Evolutionary conservation across 2,113 vertebrate species (phyloP), one percentile per base, ranked within the genome.

Genomic region (Protomyctophum bolini): DNA sequence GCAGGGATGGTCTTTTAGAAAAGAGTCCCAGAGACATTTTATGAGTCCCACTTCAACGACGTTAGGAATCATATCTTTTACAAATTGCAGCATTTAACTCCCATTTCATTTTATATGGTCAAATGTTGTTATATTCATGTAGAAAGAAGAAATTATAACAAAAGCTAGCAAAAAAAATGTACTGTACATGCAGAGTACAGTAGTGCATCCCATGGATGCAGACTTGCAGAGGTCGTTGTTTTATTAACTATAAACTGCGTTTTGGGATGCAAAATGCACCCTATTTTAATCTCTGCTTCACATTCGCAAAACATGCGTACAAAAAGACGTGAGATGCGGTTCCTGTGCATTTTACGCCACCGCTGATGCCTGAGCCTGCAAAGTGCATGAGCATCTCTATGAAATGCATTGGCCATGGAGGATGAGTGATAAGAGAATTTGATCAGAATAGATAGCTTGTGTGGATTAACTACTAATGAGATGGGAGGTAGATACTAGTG

Each of bases 321-420:
- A 55, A 33, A 55, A 33, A 76, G 62, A 64, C 9, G 15, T 45
- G 55, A 63, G 60, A 10, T n/a, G 12, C 8, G 11, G 3, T 14
- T 52, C 66, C 41, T 46, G 61, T 54, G n/a, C 8, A 48, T 63
- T 59, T 64, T 41, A 3, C 33, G 33, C 71, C 21, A 79, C 71
- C 74, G 75, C 60, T 1, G 10, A 61, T 28, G 33, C 68, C 33
- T 76, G 33, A 51, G 33, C 33, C 1, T 21, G 21, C 21, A 21
- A 10, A 45, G 50, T 21, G 28, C 33, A 12, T 14, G 21, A 72
- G 59, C 63, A 41, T 14, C 65, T 56, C 72, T 78, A 50, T 83
- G 74, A 85, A 85, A 83, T 80, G 65, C 78, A 79, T 83, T 55
- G 3, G 72, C 59, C 72, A 80, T 73, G 79, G 83, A 76, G n/a